Conservation (phyloP, 1,140 invertebrate species). For the Sitobion miscanthi region DNA sequence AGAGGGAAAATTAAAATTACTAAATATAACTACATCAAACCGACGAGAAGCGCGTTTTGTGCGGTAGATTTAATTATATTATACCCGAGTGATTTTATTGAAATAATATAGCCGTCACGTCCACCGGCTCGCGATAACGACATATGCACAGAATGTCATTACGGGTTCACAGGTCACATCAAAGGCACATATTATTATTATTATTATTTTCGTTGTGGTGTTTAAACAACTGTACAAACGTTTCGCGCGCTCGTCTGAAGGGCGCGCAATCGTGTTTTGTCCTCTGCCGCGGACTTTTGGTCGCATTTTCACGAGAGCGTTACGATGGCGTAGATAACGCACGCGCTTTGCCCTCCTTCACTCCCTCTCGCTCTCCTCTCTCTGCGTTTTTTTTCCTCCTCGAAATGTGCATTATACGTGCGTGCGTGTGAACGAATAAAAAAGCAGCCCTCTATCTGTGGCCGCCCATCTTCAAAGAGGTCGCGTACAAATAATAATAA, state of each 20-base stretch:
- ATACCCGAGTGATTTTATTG: background rate
- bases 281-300: background rate
- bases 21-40: background rate
- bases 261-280: background rate
- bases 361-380: background rate
- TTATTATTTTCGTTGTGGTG: background rate
- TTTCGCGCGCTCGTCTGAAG: background rate
- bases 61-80: background rate
- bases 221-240: conserved; percentile 9
- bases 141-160: background rate
- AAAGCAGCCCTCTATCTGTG: background rate
- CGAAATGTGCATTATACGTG: background rate
- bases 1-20: too few relatives aligned
- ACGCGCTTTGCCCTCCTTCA: background rate
- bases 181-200: background rate
- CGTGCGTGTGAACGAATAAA: background rate
- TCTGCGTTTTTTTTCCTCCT: background rate
- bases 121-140: background rate
- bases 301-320: conserved; percentile 10
- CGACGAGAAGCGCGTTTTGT: background rate
- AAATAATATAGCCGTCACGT: background rate
- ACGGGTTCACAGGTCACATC: background rate
- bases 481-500: background rate
- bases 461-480: conserved; percentile 30
- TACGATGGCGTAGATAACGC: conserved; percentile 31